Evolutionary conservation across 1,140 invertebrate species (phyloP).

Genomic region (Heliconius eleuchia): DNA sequence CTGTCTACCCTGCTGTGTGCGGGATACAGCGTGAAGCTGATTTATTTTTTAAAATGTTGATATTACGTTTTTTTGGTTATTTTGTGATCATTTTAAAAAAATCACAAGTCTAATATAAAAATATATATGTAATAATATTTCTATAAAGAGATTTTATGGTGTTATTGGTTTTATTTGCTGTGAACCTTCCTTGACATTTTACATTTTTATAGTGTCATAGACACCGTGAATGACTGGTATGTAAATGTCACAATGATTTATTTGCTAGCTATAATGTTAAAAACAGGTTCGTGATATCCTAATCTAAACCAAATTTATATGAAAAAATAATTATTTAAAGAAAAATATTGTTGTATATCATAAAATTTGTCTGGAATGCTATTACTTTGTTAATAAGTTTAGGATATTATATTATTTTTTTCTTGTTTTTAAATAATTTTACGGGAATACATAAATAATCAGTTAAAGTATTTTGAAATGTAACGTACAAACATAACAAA

Average conservation of each 20-base stretch:
- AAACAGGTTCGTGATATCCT: not conserved
- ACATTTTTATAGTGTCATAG: slow-evolving; percentile 21
- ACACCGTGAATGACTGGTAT: slow-evolving; percentile 16
- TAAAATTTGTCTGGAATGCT: not conserved
- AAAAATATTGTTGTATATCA: not conserved
- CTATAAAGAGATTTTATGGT: not conserved
- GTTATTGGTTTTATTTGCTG: not conserved
- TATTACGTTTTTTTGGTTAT: no score
- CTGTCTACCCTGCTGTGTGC: no score
- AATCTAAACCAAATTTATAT: not conserved
- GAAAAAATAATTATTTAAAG: not conserved
- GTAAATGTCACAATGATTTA: slow-evolving; percentile 18
- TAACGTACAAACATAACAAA: no score
- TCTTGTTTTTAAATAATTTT: no score
- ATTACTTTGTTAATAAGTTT: not conserved
- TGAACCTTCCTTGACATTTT: slow-evolving; percentile 20
- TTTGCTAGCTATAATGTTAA: slow-evolving; percentile 6
- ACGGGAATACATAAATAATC: no score
- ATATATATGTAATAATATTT: not conserved
- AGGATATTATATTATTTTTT: no score
- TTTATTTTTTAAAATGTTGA: no score
- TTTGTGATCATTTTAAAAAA: not conserved
- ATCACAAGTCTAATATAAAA: not conserved
- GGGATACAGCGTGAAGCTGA: no score
- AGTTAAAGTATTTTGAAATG: no score